Base-by-base conservation (phyloP, 2,888 invertebrate species). In the Sabatieria punctata region DNA sequence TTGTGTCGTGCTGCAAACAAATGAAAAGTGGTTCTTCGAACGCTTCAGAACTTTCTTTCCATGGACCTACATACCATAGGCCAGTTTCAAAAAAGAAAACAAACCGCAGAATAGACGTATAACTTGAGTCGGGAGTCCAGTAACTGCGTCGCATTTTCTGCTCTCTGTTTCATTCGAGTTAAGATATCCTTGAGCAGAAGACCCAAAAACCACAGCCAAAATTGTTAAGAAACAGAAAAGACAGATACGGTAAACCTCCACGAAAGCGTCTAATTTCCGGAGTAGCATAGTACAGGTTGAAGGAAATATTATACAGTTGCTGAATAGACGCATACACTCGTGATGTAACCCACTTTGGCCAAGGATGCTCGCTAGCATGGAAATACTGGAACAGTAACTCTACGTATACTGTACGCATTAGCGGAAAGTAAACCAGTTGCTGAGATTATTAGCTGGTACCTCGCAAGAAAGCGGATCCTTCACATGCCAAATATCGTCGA, bases 1-100 rank as follows among this genome's bases (percentile, higher is more conserved):
- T 55, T 23, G 55, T 56, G 49, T 57, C 57, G 43, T 58, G 58
- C 58, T 58, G 49, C 30, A 54, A 44, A 37, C 30, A 49, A 54
- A 4, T 8, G 24, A 30, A 30, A 30, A 30, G 30, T 8, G 30
- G 38, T 21, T 18, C 8, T 38, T 38, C 38, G n/a, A 11, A 11
- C 15, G 15, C 30, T 30, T 8, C 15, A 30, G 8, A 30, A 30
- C 8, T 15, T 15, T 15, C 30, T 15, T 30, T 11, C 30, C n/a
- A n/a, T n/a, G n/a, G n/a, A n/a, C n/a, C n/a, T n/a, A n/a, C n/a
- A n/a, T n/a, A n/a, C n/a, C n/a, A n/a, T n/a, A n/a, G n/a, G n/a
- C n/a, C n/a, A n/a, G n/a, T n/a, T n/a, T n/a, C n/a, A n/a, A n/a
- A 30, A 26, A 4, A 40, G 4, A 15, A 4, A 26, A 38, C 50